Conservation (phyloP, 2,113 vertebrate genomes). For the Atlantisia rogersi region DNA sequence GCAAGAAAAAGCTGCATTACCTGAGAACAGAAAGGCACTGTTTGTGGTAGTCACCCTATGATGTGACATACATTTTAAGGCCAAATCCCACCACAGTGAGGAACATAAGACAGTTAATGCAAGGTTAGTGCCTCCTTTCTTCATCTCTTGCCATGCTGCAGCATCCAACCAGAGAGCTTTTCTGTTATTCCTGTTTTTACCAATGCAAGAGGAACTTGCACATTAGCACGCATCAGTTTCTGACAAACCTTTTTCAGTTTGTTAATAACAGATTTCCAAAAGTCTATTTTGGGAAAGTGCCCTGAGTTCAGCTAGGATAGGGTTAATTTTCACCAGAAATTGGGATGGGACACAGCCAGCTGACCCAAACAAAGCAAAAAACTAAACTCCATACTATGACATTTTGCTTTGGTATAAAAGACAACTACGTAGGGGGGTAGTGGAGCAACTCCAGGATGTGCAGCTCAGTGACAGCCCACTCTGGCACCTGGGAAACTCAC, state of each 20-base stretch:
- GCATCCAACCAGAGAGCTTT: not conserved
- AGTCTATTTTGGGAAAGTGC: not conserved
- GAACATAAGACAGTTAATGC: fast-evolving
- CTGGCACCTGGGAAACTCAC: not conserved
- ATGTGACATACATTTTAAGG: fast-evolving
- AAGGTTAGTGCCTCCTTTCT: not conserved
- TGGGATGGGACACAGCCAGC: too few species aligned
- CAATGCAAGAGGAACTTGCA: not conserved
- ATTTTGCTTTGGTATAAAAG: too few species aligned
- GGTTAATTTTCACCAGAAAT: too few species aligned
- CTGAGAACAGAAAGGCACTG: not conserved
- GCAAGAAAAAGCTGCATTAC: not conserved
- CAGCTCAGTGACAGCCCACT: too few species aligned
- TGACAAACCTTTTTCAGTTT: not conserved
- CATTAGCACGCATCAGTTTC: not conserved
- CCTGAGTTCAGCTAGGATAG: too few species aligned
- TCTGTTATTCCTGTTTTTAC: not conserved
- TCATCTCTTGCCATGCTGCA: not conserved
- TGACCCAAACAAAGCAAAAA: too few species aligned
- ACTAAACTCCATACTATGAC: too few species aligned
- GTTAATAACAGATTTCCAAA: not conserved
- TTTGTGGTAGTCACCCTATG: not conserved
- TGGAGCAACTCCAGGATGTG: too few species aligned
- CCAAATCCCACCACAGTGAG: not conserved
- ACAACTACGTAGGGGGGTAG: too few species aligned